A percentile compares a stretch with the other conserved stretches of the same genome.
phyloP scores from a whole-genome alignment of 2,888 invertebrate genomes.

The Netelia virgata region DNA sequence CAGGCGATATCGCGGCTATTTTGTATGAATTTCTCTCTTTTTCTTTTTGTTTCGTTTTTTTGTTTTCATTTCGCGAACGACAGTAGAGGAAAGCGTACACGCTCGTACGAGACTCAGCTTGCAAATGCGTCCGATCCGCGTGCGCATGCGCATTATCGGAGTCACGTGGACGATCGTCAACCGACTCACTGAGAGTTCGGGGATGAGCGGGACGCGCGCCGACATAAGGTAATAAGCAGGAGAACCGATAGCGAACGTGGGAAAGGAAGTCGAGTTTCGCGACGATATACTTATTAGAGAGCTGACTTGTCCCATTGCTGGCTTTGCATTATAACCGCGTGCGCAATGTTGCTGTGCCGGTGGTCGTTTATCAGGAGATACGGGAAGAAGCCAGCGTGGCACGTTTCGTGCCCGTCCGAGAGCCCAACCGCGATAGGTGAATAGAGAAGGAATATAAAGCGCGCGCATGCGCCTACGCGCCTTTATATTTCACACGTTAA shows the following conservation, averaged over 20 bases:
- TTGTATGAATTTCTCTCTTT: constrained; percentile 6
- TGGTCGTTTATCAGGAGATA: constrained; percentile 65
- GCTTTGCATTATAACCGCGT: background rate
- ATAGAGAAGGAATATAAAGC: constrained; percentile 27
- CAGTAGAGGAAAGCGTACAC: background rate
- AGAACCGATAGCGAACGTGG: constrained; percentile 82
- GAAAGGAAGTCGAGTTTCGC: constrained; percentile 80
- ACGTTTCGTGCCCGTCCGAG: background rate
- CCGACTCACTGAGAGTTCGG: background rate
- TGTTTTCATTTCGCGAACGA: background rate
- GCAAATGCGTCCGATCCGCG: background rate
- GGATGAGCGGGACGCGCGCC: constrained; percentile 42
- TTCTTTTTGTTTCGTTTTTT: constrained; percentile 16
- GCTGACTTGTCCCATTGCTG: constrained; percentile 19
- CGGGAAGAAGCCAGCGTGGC: constrained; percentile 24
- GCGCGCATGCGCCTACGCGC: background rate
- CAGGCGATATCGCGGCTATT: constrained; percentile 38
- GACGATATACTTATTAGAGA: constrained; percentile 14
- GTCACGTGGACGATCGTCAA: constrained; percentile 69
- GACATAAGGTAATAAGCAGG: constrained; percentile 75
- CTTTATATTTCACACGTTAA: constrained; percentile 35
- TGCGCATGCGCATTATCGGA: constrained; percentile 63
- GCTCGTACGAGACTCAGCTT: no score
- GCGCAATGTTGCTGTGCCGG: background rate
- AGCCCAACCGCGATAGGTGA: constrained; percentile 57